Conservation (phyloP, 1,140 invertebrate species). For the Drosophila erecta region DNA sequence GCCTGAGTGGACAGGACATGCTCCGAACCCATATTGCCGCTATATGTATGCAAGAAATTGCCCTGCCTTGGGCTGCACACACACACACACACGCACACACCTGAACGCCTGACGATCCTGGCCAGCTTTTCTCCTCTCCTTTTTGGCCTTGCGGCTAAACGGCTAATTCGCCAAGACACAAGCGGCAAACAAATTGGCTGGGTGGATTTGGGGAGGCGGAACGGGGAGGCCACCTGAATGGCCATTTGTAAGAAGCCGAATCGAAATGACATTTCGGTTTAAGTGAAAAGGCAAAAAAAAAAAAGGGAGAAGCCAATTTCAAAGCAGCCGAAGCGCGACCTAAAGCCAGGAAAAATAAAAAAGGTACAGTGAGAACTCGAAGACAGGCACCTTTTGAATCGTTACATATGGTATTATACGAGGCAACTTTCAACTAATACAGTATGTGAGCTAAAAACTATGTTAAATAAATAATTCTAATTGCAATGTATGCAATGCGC, state of each 20-base stretch:
- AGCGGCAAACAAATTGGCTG: slow-evolving; percentile 50
- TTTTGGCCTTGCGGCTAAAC: slow-evolving; percentile 49
- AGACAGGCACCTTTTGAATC: not conserved
- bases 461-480: not conserved
- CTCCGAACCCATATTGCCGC: slow-evolving; percentile 1
- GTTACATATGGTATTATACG: not conserved
- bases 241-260: slow-evolving; percentile 61
- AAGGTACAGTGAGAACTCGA: not conserved
- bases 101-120: slow-evolving; percentile 30
- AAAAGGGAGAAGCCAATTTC: slow-evolving; percentile 43
- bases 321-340: slow-evolving; percentile 34
- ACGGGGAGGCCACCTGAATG: slow-evolving; percentile 28
- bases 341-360: slow-evolving; percentile 2
- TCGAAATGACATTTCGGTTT: slow-evolving; percentile 71
- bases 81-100: slow-evolving; percentile 56
- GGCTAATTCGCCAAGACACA: slow-evolving; percentile 65
- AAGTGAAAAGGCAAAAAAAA: slow-evolving; percentile 59
- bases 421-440: no score
- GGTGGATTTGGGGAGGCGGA: slow-evolving; percentile 3
- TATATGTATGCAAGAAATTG: slow-evolving; percentile 72
- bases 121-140: not conserved
- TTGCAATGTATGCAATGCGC: not conserved
- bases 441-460: not conserved
- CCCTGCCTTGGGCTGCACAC: slow-evolving; percentile 41
- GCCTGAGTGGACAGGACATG: slow-evolving; percentile 37